Conservation (phyloP, 2,113 vertebrate species). For the Crotalus tigris region DNA sequence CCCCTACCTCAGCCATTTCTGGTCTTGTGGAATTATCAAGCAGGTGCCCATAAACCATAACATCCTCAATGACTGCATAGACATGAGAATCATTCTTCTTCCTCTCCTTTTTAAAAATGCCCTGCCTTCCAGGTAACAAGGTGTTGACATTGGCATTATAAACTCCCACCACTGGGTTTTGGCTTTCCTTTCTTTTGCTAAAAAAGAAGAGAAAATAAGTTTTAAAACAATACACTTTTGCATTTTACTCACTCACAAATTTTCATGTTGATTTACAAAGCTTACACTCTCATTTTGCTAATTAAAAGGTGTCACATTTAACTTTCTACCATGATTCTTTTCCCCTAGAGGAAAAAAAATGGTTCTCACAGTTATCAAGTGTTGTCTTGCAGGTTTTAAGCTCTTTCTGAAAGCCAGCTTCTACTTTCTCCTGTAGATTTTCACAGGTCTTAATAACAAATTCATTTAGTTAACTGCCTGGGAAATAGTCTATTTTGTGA, state of each 20-base stretch:
- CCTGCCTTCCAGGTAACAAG: conserved; percentile 67
- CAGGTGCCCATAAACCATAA: conserved; percentile 80
- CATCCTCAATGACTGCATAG: conserved; percentile 87
- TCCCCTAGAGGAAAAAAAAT: background rate
- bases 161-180: conserved; percentile 70
- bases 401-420: background rate
- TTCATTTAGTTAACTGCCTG: too few species aligned
- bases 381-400: background rate
- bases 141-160: conserved; percentile 79
- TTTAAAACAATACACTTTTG: rapidly evolving
- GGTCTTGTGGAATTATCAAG: conserved; percentile 62
- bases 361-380: background rate
- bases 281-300: background rate
- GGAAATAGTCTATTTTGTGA: background rate
- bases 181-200: conserved; percentile 72
- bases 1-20: conserved; percentile 60
- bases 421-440: background rate
- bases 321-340: background rate
- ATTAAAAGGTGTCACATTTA: background rate
- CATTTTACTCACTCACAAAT: rapidly evolving
- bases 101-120: conserved; percentile 70
- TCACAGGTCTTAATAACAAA: background rate
- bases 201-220: conserved; percentile 27
- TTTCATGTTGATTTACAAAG: background rate
- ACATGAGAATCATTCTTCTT: conserved; percentile 83